These are phyloP conservation scores for Osmerus mordax DNA, from an alignment of 2,113 vertebrate species.

Conservation along the genomic window DNA sequence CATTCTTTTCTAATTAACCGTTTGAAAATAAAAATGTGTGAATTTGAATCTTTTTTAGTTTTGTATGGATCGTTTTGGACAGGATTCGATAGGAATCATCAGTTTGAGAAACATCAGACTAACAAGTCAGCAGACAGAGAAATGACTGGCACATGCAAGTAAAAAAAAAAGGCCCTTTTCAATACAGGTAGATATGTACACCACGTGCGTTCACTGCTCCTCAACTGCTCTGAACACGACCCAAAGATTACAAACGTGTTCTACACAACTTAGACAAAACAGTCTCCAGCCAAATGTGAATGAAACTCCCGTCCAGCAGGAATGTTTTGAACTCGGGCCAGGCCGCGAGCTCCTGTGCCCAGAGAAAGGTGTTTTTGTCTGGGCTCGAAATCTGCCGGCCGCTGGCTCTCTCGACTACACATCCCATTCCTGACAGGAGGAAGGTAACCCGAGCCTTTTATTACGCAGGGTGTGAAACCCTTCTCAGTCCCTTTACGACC, in stretches of 20 bases:
- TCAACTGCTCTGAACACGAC: constrained; percentile 58
- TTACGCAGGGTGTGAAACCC: constrained; percentile 67
- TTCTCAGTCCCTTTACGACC: constrained; percentile 62
- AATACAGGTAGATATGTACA: constrained; percentile 22
- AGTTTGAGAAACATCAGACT: no score
- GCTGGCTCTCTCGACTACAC: constrained; percentile 42
- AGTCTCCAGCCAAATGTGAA: constrained; percentile 60
- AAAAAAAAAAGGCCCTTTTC: constrained; percentile 24
- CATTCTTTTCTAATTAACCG: constrained; percentile 12
- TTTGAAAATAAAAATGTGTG: constrained; percentile 20
- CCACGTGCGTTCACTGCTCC: constrained; percentile 31
- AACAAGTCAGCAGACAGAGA: no score
- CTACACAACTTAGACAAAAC: constrained; percentile 70
- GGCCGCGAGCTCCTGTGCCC: constrained; percentile 57
- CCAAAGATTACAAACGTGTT: constrained; percentile 70
- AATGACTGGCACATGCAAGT: constrained; percentile 38
- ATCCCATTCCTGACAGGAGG: constrained; percentile 52
- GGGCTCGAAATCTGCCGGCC: constrained; percentile 55
- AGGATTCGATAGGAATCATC: no score
- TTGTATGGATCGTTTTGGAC: no score
- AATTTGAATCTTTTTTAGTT: neutral
- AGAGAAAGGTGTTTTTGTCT: constrained; percentile 77
- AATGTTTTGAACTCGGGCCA: constrained; percentile 63
- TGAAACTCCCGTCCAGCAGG: constrained; percentile 53
- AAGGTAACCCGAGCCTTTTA: constrained; percentile 69